These are phyloP conservation scores for Heliangelus exortis DNA, from an alignment of 2,797 vertebrate species.

Conservation along the genomic window DNA sequence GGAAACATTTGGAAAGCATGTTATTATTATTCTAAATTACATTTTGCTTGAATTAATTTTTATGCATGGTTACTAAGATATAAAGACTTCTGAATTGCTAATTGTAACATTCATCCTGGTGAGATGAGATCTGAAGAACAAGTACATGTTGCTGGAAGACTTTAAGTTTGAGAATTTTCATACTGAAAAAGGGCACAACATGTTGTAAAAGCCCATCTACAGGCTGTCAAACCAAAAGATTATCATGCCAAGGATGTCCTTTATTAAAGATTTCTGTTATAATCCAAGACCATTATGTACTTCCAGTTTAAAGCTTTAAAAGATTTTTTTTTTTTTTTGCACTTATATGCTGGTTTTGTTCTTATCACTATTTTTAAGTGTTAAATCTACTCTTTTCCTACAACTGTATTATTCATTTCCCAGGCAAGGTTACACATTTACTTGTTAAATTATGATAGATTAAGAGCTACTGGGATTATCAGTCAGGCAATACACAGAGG, in stretches of 20 bases:
- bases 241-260: neutral
- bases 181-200: neutral
- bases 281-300: neutral
- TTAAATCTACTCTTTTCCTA: conserved; percentile 1
- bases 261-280: conserved; percentile 29
- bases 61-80: conserved; percentile 70
- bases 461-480: neutral
- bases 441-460: neutral
- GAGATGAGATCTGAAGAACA: conserved; percentile 50
- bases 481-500: neutral
- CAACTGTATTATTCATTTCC: neutral
- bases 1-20: conserved; percentile 73
- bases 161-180: conserved; percentile 45
- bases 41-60: conserved; percentile 79
- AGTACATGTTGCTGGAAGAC: conserved; percentile 14
- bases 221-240: conserved; percentile 27
- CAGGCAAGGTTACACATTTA: neutral
- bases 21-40: conserved; percentile 82
- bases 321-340: neutral
- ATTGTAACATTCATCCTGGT: conserved; percentile 63
- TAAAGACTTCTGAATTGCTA: conserved; percentile 71
- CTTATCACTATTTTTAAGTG: neutral
- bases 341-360: neutral
- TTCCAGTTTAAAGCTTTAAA: neutral
- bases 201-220: neutral